These are phyloP conservation scores for Drosophila eohydei DNA, from an alignment of 2,888 invertebrate genomes.

Conservation along the genomic window DNA sequence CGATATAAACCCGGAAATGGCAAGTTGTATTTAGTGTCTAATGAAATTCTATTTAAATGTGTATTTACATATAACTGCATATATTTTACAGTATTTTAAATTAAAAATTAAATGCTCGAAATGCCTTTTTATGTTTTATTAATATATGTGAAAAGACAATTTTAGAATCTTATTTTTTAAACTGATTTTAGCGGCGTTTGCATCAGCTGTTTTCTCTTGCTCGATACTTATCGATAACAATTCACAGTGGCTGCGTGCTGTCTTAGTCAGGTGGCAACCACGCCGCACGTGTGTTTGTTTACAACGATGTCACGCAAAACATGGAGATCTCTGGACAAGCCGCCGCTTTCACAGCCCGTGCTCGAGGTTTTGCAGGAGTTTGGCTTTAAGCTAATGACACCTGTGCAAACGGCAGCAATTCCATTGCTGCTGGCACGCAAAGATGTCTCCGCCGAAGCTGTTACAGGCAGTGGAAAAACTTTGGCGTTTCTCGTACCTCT, in stretches of 20 bases:
- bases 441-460: slow-evolving; percentile 99
- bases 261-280: slow-evolving; percentile 44
- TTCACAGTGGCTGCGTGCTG: not conserved
- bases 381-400: slow-evolving; percentile 87
- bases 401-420: slow-evolving; percentile 93
- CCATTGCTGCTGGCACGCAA: slow-evolving; percentile 94
- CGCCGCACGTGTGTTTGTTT: slow-evolving; percentile 58
- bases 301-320: slow-evolving; percentile 81
- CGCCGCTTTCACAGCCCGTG: slow-evolving; percentile 85
- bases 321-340: slow-evolving; percentile 85
- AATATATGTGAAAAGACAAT: not conserved
- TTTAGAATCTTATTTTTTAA: not conserved
- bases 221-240: slow-evolving; percentile 29
- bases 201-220: not conserved
- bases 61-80: slow-evolving; percentile 68
- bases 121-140: not conserved
- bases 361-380: slow-evolving; percentile 86
- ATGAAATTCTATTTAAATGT: slow-evolving; percentile 65
- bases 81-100: slow-evolving; percentile 79
- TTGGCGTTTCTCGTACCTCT: slow-evolving; percentile 97
- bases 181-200: slow-evolving; percentile 2
- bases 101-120: slow-evolving; percentile 64
- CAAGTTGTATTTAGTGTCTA: slow-evolving; percentile 75
- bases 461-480: slow-evolving; percentile 99
- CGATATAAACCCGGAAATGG: slow-evolving; percentile 47